These are phyloP conservation scores for Linnaemya tessellans DNA, from an alignment of 2,888 invertebrate species.

Conservation along the genomic window DNA sequence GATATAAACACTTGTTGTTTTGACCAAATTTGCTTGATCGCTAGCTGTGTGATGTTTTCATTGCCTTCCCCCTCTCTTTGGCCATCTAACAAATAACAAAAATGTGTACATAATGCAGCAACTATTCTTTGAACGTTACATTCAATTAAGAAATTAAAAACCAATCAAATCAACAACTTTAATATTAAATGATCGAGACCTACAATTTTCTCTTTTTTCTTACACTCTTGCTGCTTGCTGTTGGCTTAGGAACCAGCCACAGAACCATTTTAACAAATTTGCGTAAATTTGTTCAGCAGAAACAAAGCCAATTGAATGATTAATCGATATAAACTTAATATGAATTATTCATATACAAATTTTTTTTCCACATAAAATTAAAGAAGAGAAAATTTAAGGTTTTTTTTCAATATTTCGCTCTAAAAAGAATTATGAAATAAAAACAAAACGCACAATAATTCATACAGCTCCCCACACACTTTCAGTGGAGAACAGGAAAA, in stretches of 20 bases:
- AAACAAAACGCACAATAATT: slow-evolving; percentile 62
- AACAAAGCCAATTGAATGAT: slow-evolving; percentile 62
- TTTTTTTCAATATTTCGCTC: neutral
- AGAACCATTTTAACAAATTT: slow-evolving; percentile 31
- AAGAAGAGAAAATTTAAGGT: slow-evolving; percentile 1
- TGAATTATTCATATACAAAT: slow-evolving; percentile 67
- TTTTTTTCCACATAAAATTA: slow-evolving; percentile 19
- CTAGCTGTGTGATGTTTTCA: neutral
- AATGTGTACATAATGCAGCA: neutral
- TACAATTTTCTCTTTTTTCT: slow-evolving; percentile 12
- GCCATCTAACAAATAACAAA: neutral
- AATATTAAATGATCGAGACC: slow-evolving; percentile 39
- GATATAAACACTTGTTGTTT: slow-evolving; percentile 55
- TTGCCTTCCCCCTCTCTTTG: neutral
- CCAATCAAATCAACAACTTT: slow-evolving; percentile 61
- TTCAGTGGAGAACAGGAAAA: slow-evolving; percentile 19
- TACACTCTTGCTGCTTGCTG: slow-evolving; percentile 2
- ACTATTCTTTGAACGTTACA: slow-evolving; percentile 31
- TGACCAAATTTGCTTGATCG: slow-evolving; percentile 50
- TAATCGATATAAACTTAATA: slow-evolving; percentile 64
- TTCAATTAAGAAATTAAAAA: slow-evolving; percentile 70
- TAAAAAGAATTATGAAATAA: slow-evolving; percentile 55
- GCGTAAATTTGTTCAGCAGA: slow-evolving; percentile 26
- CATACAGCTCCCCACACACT: slow-evolving; percentile 50
- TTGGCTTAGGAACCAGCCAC: slow-evolving; percentile 14